These are phyloP conservation scores for Urophycis tenuis DNA, from an alignment of 2,797 vertebrate genomes.

Conservation along the genomic window DNA sequence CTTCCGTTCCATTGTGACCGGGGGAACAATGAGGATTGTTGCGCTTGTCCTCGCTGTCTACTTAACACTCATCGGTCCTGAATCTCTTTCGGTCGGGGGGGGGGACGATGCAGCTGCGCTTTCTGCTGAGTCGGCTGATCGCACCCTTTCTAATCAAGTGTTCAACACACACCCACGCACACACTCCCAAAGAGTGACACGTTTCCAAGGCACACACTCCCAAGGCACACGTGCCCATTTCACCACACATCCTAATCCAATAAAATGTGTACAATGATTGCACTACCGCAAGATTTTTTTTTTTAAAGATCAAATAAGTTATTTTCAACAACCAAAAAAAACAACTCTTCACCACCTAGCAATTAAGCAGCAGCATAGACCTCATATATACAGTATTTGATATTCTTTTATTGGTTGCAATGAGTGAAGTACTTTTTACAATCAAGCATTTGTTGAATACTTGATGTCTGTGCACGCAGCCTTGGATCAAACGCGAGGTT, in stretches of 20 bases:
- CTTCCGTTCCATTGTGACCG: not conserved
- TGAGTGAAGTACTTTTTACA: not conserved
- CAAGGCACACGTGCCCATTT: not conserved
- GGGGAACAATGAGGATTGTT: not conserved
- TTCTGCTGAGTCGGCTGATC: not conserved
- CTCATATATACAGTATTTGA: no score
- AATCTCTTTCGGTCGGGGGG: not conserved
- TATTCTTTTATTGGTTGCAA: not conserved
- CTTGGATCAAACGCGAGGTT: constrained; percentile 56
- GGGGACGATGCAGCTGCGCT: not conserved
- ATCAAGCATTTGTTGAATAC: constrained; percentile 53
- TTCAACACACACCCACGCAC: not conserved
- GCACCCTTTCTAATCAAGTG: not conserved
- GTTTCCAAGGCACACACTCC: not conserved
- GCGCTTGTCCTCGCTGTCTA: not conserved
- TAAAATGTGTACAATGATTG: not conserved
- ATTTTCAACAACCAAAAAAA: not conserved
- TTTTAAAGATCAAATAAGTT: not conserved
- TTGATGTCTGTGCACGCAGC: constrained; percentile 64
- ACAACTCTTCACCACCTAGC: not conserved
- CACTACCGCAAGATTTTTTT: not conserved
- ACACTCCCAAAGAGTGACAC: not conserved
- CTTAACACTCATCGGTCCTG: not conserved
- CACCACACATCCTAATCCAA: not conserved
- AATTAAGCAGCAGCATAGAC: not conserved